Conservation (phyloP, 92 coral and sea anemone genomes). For the Zoanthus gigantus region DNA sequence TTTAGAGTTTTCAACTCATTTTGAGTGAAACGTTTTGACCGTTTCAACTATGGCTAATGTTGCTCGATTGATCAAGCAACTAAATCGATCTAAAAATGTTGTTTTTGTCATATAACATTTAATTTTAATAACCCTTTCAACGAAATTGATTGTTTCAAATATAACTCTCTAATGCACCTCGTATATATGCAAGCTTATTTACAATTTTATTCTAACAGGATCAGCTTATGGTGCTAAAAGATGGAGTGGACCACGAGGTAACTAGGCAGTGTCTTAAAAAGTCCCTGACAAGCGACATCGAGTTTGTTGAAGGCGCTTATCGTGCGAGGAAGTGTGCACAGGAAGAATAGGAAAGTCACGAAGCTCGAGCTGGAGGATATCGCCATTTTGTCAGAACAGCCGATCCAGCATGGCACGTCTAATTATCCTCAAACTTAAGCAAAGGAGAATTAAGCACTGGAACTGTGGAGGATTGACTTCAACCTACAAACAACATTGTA, state of each 20-base stretch:
- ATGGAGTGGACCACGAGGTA: slow-evolving; percentile 57
- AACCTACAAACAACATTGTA: too few relatives aligned
- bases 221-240: slow-evolving; percentile 38
- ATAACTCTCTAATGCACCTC: neutral
- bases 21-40: too few relatives aligned
- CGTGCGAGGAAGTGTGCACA: neutral
- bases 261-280: slow-evolving; percentile 39
- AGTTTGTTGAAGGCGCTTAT: neutral
- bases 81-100: too few relatives aligned
- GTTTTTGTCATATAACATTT: too few relatives aligned
- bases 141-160: too few relatives aligned
- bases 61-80: too few relatives aligned
- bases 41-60: too few relatives aligned
- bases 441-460: too few relatives aligned
- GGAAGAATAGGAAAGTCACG: neutral
- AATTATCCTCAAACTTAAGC: neutral
- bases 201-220: slow-evolving; percentile 32
- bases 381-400: too few relatives aligned
- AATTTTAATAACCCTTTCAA: too few relatives aligned
- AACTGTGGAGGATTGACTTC: too few relatives aligned
- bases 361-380: neutral
- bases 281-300: slow-evolving; percentile 5
- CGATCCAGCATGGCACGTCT: neutral
- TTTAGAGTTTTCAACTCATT: too few relatives aligned
- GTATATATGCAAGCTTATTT: neutral